phyloP scores from a whole-genome alignment of 2,113 vertebrate species.

The Scytalopus superciliaris region DNA sequence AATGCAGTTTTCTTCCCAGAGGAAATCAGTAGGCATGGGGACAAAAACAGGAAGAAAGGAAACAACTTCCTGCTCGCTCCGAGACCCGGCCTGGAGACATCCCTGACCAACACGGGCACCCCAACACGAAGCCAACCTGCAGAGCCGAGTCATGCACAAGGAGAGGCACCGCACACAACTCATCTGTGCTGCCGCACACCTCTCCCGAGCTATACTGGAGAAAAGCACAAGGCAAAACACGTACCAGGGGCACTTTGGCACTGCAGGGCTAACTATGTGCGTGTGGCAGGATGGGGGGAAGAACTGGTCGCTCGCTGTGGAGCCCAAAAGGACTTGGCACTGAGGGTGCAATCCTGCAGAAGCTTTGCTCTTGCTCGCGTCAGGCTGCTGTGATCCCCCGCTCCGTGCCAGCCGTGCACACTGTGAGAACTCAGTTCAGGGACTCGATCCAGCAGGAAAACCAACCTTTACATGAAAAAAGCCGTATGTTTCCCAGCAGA shows the following conservation, averaged over 20 bases:
- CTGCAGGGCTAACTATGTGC: background rate
- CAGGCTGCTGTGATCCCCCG: background rate
- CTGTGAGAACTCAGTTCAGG: background rate
- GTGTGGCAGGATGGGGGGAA: background rate
- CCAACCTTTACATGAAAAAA: background rate
- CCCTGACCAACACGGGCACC: background rate
- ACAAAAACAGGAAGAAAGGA: conserved; percentile 67
- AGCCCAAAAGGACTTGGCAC: background rate
- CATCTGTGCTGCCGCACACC: background rate
- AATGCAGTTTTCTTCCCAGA: conserved; percentile 48
- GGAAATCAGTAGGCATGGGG: conserved; percentile 36
- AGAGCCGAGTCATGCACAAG: background rate
- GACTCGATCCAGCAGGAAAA: background rate
- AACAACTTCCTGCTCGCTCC: conserved; percentile 40
- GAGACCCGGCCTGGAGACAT: background rate
- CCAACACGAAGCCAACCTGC: background rate
- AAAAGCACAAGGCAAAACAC: background rate
- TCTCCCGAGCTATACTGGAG: background rate
- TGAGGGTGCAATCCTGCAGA: background rate
- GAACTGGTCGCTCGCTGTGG: background rate
- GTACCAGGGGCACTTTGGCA: background rate
- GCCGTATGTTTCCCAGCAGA: background rate
- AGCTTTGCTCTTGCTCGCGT: background rate
- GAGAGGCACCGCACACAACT: background rate
- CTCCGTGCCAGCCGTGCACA: background rate